Evolutionary conservation across 1,140 invertebrate genomes (phyloP).

Genomic region (Idris sp.): DNA sequence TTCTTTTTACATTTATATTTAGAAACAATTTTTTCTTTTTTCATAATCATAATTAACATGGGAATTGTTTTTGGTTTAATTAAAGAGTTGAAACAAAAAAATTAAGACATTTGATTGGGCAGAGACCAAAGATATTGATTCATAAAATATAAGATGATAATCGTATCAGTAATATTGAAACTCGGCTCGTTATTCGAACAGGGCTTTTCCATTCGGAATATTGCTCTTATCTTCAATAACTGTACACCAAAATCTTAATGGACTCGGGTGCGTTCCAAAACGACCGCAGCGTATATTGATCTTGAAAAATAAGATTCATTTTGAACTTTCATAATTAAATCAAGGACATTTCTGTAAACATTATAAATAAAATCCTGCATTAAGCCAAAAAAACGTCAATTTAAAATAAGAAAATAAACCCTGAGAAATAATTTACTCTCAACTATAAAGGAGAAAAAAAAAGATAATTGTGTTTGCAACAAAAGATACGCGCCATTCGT

Average conservation of each 20-base stretch:
- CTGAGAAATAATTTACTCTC: no score
- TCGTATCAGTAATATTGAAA: slow-evolving; percentile 52
- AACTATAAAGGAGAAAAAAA: no score
- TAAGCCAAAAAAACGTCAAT: no score
- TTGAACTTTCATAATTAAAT: slow-evolving; percentile 13
- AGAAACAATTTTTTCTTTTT: no score
- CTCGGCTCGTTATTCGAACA: slow-evolving; percentile 44
- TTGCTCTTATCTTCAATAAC: slow-evolving; percentile 52
- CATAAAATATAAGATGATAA: slow-evolving; percentile 44
- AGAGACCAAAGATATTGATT: slow-evolving; percentile 35
- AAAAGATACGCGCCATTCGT: no score
- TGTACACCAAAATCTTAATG: slow-evolving; percentile 55
- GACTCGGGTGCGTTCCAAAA: slow-evolving; percentile 9
- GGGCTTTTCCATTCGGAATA: slow-evolving; percentile 52
- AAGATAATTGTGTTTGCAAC: no score
- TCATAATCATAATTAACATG: slow-evolving; percentile 45
- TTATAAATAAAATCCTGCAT: no score
- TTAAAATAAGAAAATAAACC: background rate
- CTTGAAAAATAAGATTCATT: slow-evolving; percentile 30
- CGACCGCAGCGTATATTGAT: slow-evolving; percentile 23
- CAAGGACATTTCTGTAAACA: no score
- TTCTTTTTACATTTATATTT: no score
- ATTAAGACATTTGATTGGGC: slow-evolving; percentile 24
- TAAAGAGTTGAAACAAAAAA: no score
- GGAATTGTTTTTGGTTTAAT: slow-evolving; percentile 25